Conservation (phyloP, 1,140 invertebrate species). For the Sycophila sp. region DNA sequence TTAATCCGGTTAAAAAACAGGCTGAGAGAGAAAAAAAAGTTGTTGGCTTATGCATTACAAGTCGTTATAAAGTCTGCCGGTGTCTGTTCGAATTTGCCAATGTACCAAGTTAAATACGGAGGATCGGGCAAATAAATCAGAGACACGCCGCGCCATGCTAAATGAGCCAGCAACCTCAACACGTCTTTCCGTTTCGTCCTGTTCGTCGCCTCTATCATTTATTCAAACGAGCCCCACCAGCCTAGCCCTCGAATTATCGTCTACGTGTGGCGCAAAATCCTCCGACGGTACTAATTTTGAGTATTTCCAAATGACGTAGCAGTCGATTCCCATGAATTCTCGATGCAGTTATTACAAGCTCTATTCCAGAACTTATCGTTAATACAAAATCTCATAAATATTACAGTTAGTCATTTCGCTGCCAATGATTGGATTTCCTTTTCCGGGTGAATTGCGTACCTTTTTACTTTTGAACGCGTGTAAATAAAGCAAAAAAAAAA, state of each 20-base stretch:
- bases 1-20: background rate
- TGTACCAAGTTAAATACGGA: constrained; percentile 15
- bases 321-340: no score
- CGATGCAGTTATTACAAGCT: no score
- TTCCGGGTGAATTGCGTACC: no score
- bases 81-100: background rate
- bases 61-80: constrained; percentile 12
- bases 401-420: no score
- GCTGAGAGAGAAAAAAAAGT: constrained; percentile 14
- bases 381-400: no score
- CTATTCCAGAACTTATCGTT: no score
- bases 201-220: background rate
- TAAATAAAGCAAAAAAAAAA: no score
- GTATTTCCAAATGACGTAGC: no score
- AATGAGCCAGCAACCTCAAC: background rate
- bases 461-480: no score
- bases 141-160: background rate
- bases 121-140: constrained; percentile 28
- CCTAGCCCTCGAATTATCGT: background rate
- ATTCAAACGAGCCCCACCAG: background rate
- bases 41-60: constrained; percentile 7
- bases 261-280: background rate
- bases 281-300: no score
- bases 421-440: no score
- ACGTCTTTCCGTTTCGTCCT: background rate